Conservation (phyloP, 64 coral and sea anemone genomes). For the Stylophora pistillata region DNA sequence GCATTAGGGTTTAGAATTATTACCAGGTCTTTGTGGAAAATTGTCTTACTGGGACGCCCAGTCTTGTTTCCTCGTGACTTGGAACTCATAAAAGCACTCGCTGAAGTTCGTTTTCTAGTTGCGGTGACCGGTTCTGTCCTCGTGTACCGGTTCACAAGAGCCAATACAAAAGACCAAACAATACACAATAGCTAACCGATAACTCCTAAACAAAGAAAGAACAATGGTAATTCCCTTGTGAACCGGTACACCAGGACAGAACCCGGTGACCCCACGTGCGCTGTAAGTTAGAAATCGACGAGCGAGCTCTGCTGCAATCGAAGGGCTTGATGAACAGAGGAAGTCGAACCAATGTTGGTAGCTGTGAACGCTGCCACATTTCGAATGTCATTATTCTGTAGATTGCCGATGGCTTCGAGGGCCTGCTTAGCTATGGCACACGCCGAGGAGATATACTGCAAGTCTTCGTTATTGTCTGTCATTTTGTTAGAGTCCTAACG, state of each 20-base stretch:
- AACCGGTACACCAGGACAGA: too few relatives aligned
- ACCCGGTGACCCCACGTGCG: neutral
- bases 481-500: too few relatives aligned
- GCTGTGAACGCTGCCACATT: constrained; percentile 42
- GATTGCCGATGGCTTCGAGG: constrained; percentile 31
- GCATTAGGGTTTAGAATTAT: too few relatives aligned
- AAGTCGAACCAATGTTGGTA: neutral
- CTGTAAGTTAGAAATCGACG: too few relatives aligned
- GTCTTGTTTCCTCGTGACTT: neutral
- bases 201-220: too few relatives aligned
- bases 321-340: neutral
- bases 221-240: too few relatives aligned
- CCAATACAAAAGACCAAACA: too few relatives aligned
- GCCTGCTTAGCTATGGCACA: neutral
- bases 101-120: too few relatives aligned
- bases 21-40: neutral
- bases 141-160: too few relatives aligned
- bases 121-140: too few relatives aligned
- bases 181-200: too few relatives aligned
- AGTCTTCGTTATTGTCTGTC: too few relatives aligned
- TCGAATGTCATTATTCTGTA: constrained; percentile 19
- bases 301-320: constrained; percentile 8
- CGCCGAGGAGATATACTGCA: neutral
- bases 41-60: constrained; percentile 10
- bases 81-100: neutral